Base-by-base conservation (phyloP, 1,140 invertebrate species). In the Lordiphosa collinella region DNA sequence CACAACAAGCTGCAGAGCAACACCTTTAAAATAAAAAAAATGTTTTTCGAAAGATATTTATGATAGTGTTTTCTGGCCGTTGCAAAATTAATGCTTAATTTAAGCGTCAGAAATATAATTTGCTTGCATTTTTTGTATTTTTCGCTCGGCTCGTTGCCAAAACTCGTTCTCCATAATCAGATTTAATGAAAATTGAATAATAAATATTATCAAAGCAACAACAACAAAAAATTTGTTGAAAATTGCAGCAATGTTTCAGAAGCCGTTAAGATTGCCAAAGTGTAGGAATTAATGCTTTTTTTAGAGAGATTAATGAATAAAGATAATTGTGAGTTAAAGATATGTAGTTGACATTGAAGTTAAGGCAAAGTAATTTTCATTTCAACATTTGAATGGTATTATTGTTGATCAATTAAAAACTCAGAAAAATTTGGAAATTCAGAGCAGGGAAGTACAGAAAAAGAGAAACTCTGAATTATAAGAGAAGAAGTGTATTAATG, bases 141-240 rank as follows among this genome's bases (percentile, higher is more conserved):
- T 10, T 36, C 22, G 31, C 38, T 14, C 38, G 49, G 35, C 34
- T 51, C 7, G 13, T 29, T 18, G 49, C 25, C n/a, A 22, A 66
- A 82, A 82, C 76, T 38, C 54, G 76, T 82, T 76, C 25, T 18
- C 18, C 46, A 40, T 82, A 82, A 82, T 82, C 76, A 82, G 76
- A 82, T 76, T 76, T 82, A 84, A 82, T 76, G 67, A 76, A 84
- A 82, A 82, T 76, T 82, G 78, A 82, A 82, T 82, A 82, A 82
- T 82, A 82, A 84, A 82, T 84, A 82, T 75, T 76, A 84, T 82
- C 78, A 54, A 66, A 67, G 56, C 63, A 54, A 41, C 18, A 32
- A 36, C 18, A 34, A 66, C 18, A 44, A 57, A 67, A 67, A 76
- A 69, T 61, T 72, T 67, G 58, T 58, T 57, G 61, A 63, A 82